phyloP scores from a whole-genome alignment of 1,140 invertebrate genomes.

The Trinorchestia longiramus region DNA sequence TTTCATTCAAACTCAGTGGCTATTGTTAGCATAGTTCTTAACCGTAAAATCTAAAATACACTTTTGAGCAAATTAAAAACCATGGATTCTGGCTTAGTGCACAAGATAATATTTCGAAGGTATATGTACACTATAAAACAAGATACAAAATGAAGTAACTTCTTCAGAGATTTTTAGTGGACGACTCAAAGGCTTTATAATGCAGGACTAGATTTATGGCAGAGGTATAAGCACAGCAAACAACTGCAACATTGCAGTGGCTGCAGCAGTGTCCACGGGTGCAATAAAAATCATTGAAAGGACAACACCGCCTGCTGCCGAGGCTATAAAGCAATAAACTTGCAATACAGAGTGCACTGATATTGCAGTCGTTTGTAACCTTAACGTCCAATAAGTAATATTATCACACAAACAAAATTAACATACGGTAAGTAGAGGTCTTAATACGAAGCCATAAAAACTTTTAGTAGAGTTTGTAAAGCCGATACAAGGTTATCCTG shows the following conservation, averaged over 20 bases:
- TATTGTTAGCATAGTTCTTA: neutral
- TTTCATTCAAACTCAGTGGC: neutral
- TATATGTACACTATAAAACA: neutral
- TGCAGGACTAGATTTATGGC: neutral
- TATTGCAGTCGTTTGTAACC: neutral
- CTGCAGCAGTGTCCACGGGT: neutral
- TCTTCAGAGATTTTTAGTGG: neutral
- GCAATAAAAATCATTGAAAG: neutral
- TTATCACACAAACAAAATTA: neutral
- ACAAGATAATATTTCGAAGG: too few relatives aligned
- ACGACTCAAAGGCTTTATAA: neutral
- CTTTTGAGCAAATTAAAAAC: neutral
- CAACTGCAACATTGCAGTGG: neutral
- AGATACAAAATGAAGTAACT: neutral
- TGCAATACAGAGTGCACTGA: neutral
- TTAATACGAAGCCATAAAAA: neutral
- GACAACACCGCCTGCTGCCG: neutral
- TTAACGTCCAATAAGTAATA: neutral
- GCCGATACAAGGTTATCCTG: neutral
- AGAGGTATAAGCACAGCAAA: neutral
- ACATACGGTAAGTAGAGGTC: neutral
- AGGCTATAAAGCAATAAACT: neutral
- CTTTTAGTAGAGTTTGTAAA: neutral
- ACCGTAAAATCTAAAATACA: neutral
- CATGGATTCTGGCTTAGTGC: neutral